These are phyloP conservation scores for Hypocryptadius cinnamomeus DNA, from an alignment of 2,113 vertebrate genomes.

Conservation along the genomic window DNA sequence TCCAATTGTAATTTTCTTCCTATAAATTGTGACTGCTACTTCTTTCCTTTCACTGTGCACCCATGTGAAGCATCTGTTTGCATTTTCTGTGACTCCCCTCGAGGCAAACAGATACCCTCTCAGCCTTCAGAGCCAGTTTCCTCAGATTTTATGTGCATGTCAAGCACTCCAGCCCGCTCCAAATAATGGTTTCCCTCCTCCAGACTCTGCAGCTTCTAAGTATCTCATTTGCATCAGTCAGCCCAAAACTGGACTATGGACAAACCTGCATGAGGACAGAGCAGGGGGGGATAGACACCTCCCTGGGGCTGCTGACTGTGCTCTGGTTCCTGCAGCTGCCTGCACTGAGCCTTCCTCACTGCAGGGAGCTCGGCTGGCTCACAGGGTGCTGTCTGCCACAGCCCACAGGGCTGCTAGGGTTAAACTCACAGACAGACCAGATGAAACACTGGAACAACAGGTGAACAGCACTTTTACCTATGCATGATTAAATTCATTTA, in stretches of 20 bases:
- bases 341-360: not conserved
- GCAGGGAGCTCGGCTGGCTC: not conserved
- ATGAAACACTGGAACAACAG: not conserved
- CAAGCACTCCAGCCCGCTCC: not conserved
- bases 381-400: fast-evolving
- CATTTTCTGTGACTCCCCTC: not conserved
- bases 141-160: not conserved
- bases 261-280: not conserved
- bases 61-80: not conserved
- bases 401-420: not conserved
- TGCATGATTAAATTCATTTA: not conserved
- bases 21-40: not conserved
- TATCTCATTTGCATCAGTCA: not conserved
- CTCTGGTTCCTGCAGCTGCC: not conserved
- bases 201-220: not conserved
- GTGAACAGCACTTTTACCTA: not conserved
- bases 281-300: not conserved
- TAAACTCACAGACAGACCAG: not conserved
- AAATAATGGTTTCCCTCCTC: not conserved
- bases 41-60: not conserved
- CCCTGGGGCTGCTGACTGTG: not conserved
- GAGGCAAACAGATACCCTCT: not conserved
- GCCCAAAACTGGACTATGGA: not conserved
- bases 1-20: not conserved
- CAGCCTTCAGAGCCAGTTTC: not conserved